Evolutionary conservation across 2,797 vertebrate genomes (phyloP).

Genomic region (Meda fulgida): DNA sequence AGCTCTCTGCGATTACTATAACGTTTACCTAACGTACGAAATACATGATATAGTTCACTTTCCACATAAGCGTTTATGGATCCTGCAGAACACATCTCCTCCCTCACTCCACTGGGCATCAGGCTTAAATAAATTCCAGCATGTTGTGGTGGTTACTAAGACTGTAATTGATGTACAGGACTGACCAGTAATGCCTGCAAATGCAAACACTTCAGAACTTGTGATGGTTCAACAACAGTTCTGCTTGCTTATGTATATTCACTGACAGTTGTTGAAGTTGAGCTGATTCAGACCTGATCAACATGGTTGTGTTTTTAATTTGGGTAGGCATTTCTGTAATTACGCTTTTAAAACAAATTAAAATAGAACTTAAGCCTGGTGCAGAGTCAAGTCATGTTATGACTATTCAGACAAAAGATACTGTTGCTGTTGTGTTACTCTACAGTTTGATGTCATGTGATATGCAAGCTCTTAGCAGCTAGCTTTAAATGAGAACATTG

Average conservation of each 20-base stretch:
- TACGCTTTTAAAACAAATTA: slow-evolving; percentile 69
- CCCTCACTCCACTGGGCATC: slow-evolving; percentile 65
- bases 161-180: slow-evolving; percentile 71
- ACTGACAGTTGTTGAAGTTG: slow-evolving; percentile 58
- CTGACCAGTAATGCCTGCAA: slow-evolving; percentile 71
- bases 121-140: slow-evolving; percentile 70
- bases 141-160: slow-evolving; percentile 67
- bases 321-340: slow-evolving; percentile 69
- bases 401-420: slow-evolving; percentile 57
- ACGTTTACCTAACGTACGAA: slow-evolving; percentile 57
- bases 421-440: slow-evolving; percentile 43
- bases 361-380: slow-evolving; percentile 59
- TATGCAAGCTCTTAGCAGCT: slow-evolving; percentile 23
- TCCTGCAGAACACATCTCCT: slow-evolving; percentile 66
- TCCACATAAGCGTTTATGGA: slow-evolving; percentile 67
- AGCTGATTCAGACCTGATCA: slow-evolving; percentile 65
- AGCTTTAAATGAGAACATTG: slow-evolving; percentile 42
- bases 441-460: slow-evolving; percentile 41
- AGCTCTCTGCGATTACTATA: slow-evolving; percentile 9
- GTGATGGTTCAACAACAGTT: slow-evolving; percentile 77
- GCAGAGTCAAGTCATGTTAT: slow-evolving; percentile 56
- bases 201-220: slow-evolving; percentile 72
- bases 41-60: slow-evolving; percentile 69
- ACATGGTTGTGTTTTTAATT: slow-evolving; percentile 73
- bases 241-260: slow-evolving; percentile 68